phyloP scores from a whole-genome alignment of 2,888 invertebrate genomes.

The Microplitis deprimator region DNA sequence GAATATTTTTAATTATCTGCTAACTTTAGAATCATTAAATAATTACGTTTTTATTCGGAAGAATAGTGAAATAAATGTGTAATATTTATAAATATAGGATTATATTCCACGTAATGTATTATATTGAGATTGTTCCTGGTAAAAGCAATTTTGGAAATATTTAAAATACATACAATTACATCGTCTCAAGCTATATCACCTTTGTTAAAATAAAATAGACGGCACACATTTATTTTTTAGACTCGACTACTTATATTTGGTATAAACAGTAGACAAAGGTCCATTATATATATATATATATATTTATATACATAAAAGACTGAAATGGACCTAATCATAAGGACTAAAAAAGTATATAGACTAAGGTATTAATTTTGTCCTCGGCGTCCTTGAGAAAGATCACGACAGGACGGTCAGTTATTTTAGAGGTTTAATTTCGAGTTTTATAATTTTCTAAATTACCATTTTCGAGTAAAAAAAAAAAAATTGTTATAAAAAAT shows the following conservation, averaged over 20 bases:
- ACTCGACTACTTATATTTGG: background rate
- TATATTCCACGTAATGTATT: conserved; percentile 36
- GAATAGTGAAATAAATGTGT: background rate
- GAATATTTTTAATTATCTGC: no score
- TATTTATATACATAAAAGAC: background rate
- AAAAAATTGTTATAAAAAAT: background rate
- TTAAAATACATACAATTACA: conserved; percentile 69
- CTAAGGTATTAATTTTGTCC: conserved; percentile 9
- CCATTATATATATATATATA: conserved; percentile 5
- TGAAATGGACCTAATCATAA: conserved; percentile 11
- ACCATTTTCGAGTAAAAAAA: conserved; percentile 1
- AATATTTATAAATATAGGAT: background rate
- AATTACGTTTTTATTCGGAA: no score
- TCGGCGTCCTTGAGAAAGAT: conserved; percentile 22
- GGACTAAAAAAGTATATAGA: background rate
- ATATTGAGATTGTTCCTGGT: conserved; percentile 66
- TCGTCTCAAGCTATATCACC: conserved; percentile 38
- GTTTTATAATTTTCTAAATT: background rate
- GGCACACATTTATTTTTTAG: background rate
- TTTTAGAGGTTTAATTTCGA: background rate
- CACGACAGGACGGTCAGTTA: conserved; percentile 8
- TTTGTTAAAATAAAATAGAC: conserved; percentile 46
- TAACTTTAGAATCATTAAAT: no score
- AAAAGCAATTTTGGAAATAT: conserved; percentile 70
- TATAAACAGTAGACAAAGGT: conserved; percentile 16